Percentiles rank a stretch among this genome's conserved stretches.
phyloP scores from a whole-genome alignment of 1,140 invertebrate genomes.

The Lordiphosa collinella region DNA sequence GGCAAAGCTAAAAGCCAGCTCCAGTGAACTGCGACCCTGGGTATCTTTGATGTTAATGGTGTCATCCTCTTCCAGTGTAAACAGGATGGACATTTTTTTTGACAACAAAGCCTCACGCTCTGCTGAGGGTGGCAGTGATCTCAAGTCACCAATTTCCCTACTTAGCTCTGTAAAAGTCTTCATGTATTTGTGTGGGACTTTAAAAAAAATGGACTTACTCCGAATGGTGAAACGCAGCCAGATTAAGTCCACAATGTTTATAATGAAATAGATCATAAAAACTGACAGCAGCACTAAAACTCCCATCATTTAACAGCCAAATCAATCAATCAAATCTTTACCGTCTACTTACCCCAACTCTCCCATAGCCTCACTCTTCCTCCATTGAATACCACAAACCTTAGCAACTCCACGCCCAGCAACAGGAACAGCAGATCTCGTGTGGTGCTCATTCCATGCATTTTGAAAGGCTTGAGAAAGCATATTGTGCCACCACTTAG shows the following conservation, averaged over 20 bases:
- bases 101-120: background rate
- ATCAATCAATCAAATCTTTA: background rate
- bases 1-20: background rate
- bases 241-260: conserved; percentile 24
- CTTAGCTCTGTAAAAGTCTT: conserved; percentile 21
- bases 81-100: background rate
- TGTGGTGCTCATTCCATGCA: conserved; percentile 22
- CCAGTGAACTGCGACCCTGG: background rate
- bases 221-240: conserved; percentile 20
- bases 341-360: conserved; percentile 3
- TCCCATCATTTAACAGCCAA: too few species aligned
- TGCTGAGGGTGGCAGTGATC: accelerated
- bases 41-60: conserved; percentile 22
- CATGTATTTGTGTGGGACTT: too few species aligned
- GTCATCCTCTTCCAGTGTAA: conserved; percentile 19
- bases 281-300: conserved; percentile 8
- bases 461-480: conserved; percentile 33
- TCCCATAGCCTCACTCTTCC: background rate
- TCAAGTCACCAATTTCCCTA: conserved; percentile 12
- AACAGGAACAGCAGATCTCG: conserved; percentile 40
- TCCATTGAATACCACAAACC: conserved; percentile 7
- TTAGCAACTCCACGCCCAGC: conserved; percentile 15
- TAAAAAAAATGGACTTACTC: conserved; percentile 15
- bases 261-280: conserved; percentile 16
- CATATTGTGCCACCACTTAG: conserved; percentile 37